Conservation (phyloP, 2,888 invertebrate species). For the Carabus problematicus region DNA sequence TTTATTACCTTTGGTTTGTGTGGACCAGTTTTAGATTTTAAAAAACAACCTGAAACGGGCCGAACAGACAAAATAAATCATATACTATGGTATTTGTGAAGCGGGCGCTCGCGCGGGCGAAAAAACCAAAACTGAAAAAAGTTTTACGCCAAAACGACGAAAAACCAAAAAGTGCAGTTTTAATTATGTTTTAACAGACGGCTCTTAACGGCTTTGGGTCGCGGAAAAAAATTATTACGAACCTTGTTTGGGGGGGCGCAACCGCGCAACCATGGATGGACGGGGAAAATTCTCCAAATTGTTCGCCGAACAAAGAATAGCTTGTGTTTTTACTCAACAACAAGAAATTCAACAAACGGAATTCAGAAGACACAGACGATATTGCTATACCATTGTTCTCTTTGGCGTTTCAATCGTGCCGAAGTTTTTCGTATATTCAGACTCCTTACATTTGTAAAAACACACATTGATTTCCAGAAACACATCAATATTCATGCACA, state of each 20-base stretch:
- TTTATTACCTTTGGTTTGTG: constrained; percentile 51
- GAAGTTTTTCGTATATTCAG: background rate
- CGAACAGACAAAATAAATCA: constrained; percentile 60
- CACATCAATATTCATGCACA: too few species aligned
- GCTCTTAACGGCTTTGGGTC: constrained; percentile 28
- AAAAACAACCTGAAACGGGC: constrained; percentile 58
- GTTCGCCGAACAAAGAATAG: constrained; percentile 17
- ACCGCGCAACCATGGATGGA: background rate
- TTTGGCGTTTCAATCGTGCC: background rate
- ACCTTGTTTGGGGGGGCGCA: constrained; percentile 24
- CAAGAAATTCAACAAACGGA: constrained; percentile 16
- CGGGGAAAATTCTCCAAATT: constrained; percentile 33
- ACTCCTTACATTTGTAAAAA: background rate
- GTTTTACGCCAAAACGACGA: constrained; percentile 46
- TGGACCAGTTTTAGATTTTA: constrained; percentile 59
- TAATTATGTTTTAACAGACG: constrained; percentile 53
- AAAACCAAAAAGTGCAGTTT: constrained; percentile 50
- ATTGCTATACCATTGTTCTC: constrained; percentile 13
- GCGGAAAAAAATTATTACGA: constrained; percentile 33
- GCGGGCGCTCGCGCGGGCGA: constrained; percentile 22
- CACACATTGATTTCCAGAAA: background rate
- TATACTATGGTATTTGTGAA: constrained; percentile 51
- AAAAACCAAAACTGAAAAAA: constrained; percentile 37
- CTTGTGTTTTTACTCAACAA: constrained; percentile 30
- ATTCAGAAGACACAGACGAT: background rate